Conservation (phyloP, 2,888 invertebrate species). For the Agrotis puta region DNA sequence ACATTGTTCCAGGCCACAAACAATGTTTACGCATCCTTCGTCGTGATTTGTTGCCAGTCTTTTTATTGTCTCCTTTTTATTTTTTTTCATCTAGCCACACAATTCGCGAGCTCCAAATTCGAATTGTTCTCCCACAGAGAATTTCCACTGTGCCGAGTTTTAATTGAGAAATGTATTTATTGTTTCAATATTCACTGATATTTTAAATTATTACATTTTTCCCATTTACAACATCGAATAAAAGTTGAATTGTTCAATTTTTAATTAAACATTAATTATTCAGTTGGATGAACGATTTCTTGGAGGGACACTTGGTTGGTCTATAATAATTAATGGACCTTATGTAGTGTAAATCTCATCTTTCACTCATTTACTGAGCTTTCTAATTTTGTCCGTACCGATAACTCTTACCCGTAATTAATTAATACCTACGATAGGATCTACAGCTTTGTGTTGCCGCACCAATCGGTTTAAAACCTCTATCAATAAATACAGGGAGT, state of each 20-base stretch:
- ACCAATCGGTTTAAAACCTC: neutral
- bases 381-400: conserved; percentile 4
- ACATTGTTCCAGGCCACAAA: conserved; percentile 66
- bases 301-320: neutral
- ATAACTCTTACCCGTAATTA: conserved; percentile 47
- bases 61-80: conserved; percentile 75
- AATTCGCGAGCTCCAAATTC: conserved; percentile 65
- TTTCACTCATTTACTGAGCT: neutral
- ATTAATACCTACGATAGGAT: conserved; percentile 32
- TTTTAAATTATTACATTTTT: conserved; percentile 25
- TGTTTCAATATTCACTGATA: conserved; percentile 65
- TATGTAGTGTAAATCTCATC: neutral
- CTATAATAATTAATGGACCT: neutral
- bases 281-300: neutral
- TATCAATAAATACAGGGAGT: conserved; percentile 3
- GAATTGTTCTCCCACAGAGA: conserved; percentile 68
- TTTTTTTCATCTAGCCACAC: conserved; percentile 63
- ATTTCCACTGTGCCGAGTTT: conserved; percentile 67
- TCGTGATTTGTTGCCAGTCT: conserved; percentile 77
- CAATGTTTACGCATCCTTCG: conserved; percentile 77
- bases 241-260: conserved; percentile 18
- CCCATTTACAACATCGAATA: neutral
- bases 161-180: conserved; percentile 78
- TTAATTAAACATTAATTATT: conserved; percentile 16
- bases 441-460: neutral